phyloP scores from a whole-genome alignment of 2,888 invertebrate species.

The Steinernema hermaphroditum region DNA sequence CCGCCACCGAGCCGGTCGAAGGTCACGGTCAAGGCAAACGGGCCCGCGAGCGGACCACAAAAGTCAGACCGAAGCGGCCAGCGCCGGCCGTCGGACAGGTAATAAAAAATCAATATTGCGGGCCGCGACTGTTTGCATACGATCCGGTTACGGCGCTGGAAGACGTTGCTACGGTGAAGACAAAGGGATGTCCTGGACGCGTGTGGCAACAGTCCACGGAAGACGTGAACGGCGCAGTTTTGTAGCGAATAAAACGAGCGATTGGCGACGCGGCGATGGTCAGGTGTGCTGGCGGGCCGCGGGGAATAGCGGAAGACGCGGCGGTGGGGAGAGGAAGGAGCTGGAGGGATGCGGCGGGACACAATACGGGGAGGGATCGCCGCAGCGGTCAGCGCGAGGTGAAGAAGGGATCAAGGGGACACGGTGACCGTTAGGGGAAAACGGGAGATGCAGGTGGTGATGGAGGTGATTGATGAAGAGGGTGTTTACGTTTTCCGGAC shows the following conservation, averaged over 20 bases:
- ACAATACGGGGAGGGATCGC: conserved; percentile 6
- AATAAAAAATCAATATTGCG: conserved; percentile 29
- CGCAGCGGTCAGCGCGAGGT: background rate
- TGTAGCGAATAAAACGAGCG: background rate
- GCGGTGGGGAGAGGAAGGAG: background rate
- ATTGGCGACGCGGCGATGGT: conserved; percentile 20
- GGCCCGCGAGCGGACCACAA: conserved; percentile 3
- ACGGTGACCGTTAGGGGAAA: background rate
- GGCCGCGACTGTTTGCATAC: conserved; percentile 18
- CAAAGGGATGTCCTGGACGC: background rate
- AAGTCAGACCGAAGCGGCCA: conserved; percentile 11
- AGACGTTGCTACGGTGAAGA: background rate
- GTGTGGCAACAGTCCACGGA: background rate
- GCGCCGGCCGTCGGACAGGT: conserved; percentile 21
- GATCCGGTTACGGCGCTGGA: conserved; percentile 9
- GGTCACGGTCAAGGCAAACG: conserved; percentile 31
- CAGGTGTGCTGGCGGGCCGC: conserved; percentile 8
- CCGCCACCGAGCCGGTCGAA: conserved; percentile 1
- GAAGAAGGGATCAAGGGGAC: background rate
- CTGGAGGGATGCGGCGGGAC: background rate
- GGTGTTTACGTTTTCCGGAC: no score
- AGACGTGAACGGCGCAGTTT: background rate
- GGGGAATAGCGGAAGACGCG: conserved; percentile 20
- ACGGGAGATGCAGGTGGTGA: background rate
- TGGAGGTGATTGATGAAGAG: no score